Evolutionary conservation across 2,113 vertebrate genomes (phyloP).

Genomic region (Boulengeromyrus knoepffleri): DNA sequence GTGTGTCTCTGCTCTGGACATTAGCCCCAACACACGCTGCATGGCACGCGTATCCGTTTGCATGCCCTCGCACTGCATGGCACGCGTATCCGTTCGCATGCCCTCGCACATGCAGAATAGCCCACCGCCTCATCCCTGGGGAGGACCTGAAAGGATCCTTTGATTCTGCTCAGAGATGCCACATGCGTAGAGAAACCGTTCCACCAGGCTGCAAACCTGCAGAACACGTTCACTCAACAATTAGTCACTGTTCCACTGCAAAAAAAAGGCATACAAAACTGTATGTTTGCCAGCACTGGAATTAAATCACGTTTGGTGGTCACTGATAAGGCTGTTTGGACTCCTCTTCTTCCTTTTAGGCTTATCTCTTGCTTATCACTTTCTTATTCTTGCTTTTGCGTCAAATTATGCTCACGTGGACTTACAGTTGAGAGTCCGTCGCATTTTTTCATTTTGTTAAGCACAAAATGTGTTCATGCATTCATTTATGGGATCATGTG

Average conservation of each 20-base stretch:
- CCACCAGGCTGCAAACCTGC: not conserved
- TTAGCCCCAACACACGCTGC: not conserved
- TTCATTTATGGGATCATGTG: not conserved
- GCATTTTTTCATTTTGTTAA: not conserved
- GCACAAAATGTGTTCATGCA: not conserved
- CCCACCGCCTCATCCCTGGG: not conserved
- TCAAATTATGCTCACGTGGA: not conserved
- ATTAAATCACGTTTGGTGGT: not conserved
- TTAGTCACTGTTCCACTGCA: not conserved
- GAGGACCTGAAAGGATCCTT: not conserved
- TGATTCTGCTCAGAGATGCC: not conserved
- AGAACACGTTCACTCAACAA: not conserved
- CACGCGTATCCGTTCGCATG: not conserved
- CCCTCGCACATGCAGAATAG: not conserved
- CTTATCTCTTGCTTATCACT: conserved; percentile 13
- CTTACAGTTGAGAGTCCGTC: not conserved
- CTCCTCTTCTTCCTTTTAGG: not conserved
- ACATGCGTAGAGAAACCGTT: not conserved
- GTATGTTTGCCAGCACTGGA: not conserved
- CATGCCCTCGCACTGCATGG: not conserved
- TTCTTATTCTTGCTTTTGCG: not conserved
- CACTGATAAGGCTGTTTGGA: not conserved
- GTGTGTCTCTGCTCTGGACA: not conserved
- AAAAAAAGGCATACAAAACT: not conserved
- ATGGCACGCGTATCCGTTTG: not conserved